Evolutionary conservation across 2,888 invertebrate species (phyloP).

Genomic region (Halocaridina rubra): DNA sequence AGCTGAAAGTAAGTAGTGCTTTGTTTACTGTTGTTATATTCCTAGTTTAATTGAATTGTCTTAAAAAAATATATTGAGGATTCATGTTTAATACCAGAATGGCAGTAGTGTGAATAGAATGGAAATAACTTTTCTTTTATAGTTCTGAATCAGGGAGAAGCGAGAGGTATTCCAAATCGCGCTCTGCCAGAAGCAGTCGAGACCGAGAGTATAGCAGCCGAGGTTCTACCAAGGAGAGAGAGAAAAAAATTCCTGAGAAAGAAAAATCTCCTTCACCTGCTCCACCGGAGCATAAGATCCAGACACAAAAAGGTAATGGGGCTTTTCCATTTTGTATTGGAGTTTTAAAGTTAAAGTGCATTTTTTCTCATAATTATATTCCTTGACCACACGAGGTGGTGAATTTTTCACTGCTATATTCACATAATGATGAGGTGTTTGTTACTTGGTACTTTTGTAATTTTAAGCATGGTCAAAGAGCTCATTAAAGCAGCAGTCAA

Average conservation of each 20-base stretch:
- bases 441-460: too few species aligned
- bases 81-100: not conserved
- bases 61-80: not conserved
- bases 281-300: not conserved
- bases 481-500: too few species aligned
- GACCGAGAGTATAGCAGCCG: slow-evolving; percentile 22
- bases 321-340: too few species aligned
- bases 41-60: too few species aligned
- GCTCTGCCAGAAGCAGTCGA: slow-evolving; percentile 28
- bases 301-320: not conserved
- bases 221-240: slow-evolving; percentile 11
- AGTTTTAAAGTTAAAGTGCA: too few species aligned
- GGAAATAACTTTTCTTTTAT: not conserved
- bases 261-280: not conserved
- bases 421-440: too few species aligned
- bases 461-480: too few species aligned
- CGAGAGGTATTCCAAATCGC: slow-evolving; percentile 31
- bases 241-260: slow-evolving; percentile 1
- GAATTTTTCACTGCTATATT: slow-evolving; percentile 22
- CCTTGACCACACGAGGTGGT: too few species aligned
- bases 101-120: not conserved
- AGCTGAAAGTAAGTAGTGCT: not conserved
- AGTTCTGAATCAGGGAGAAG: slow-evolving; percentile 29
- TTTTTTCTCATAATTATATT: too few species aligned
- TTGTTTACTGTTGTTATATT: not conserved